A percentile compares a stretch with the other conserved stretches of the same genome.
These are phyloP conservation scores for Drosophila aff. DNA, from an alignment of 1,140 invertebrate species.

Conservation along the genomic window DNA sequence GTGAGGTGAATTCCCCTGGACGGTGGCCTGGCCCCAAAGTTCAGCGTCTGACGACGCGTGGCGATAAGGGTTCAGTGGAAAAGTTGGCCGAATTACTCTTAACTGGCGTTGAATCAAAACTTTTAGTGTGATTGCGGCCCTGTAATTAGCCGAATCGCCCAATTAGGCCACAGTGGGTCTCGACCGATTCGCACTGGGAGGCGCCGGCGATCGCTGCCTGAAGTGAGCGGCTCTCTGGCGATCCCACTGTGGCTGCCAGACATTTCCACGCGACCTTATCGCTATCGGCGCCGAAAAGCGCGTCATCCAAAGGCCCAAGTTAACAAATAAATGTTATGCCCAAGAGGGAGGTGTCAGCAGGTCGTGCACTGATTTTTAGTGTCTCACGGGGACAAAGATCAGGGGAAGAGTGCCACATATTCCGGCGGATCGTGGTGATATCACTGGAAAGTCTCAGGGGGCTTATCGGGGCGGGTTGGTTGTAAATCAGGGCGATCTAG, in stretches of 20 bases:
- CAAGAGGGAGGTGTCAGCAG: neutral
- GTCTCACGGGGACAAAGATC: conserved; percentile 1
- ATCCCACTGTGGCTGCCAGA: conserved; percentile 7
- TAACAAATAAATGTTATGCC: neutral
- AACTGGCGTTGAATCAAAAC: conserved; percentile 51
- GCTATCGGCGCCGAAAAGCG: conserved; percentile 2
- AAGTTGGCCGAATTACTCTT: conserved; percentile 42
- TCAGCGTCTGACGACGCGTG: conserved; percentile 39
- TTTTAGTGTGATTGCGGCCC: conserved; percentile 10
- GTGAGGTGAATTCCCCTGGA: conserved; percentile 40
- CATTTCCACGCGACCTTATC: conserved; percentile 41
- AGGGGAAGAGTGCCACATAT: neutral
- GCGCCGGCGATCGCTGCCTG: neutral
- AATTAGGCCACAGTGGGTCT: conserved; percentile 12
- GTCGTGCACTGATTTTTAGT: conserved; percentile 12
- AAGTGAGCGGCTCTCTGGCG: too few species aligned
- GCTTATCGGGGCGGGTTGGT: neutral
- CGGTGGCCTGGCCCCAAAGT: conserved; percentile 30
- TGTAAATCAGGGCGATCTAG: conserved; percentile 25
- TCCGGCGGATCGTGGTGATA: conserved; percentile 11
- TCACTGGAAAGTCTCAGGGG: conserved; percentile 3
- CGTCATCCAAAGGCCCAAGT: conserved; percentile 18
- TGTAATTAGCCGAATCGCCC: conserved; percentile 16
- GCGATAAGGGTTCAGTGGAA: conserved; percentile 54
- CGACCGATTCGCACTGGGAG: neutral